Evolutionary conservation across 2,888 invertebrate genomes (phyloP).

Genomic region (Synergus umbraculus): DNA sequence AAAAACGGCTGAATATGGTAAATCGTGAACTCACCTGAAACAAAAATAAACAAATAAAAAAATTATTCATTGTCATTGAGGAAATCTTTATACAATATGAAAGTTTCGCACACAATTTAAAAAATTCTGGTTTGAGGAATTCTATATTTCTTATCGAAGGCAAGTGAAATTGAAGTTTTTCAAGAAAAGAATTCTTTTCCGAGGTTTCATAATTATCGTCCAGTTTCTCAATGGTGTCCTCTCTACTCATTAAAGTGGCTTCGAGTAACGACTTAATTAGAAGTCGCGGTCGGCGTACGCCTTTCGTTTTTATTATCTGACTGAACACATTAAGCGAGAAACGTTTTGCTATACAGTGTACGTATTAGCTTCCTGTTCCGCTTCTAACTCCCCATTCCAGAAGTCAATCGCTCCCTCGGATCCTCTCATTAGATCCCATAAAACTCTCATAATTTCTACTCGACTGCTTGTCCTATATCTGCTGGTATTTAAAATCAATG

Average conservation of each 20-base stretch:
- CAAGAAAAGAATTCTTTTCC: not conserved
- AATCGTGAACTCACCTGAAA: constrained; percentile 20
- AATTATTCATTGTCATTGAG: too few species aligned
- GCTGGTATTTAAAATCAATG: not conserved
- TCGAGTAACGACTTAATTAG: constrained; percentile 26
- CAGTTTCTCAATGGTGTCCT: not conserved
- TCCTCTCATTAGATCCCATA: constrained; percentile 2
- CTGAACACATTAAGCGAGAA: constrained; percentile 20
- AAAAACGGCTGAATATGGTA: too few species aligned
- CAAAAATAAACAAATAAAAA: not conserved
- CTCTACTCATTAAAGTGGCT: constrained; percentile 21
- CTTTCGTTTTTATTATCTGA: constrained; percentile 33
- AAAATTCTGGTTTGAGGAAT: not conserved
- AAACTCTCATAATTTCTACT: constrained; percentile 7
- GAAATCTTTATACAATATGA: not conserved
- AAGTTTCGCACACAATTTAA: not conserved
- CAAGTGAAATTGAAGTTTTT: not conserved
- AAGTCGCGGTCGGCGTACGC: constrained; percentile 8
- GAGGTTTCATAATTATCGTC: not conserved
- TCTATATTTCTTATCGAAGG: not conserved
- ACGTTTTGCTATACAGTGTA: not conserved
- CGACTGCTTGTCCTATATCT: not conserved
- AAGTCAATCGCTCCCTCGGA: constrained; percentile 7
- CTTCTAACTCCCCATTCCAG: constrained; percentile 14
- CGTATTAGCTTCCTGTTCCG: constrained; percentile 2